Evolutionary conservation across 2,888 invertebrate species (phyloP), one percentile per base, ranked within the genome.

Genomic region (Augiades crinisus): DNA sequence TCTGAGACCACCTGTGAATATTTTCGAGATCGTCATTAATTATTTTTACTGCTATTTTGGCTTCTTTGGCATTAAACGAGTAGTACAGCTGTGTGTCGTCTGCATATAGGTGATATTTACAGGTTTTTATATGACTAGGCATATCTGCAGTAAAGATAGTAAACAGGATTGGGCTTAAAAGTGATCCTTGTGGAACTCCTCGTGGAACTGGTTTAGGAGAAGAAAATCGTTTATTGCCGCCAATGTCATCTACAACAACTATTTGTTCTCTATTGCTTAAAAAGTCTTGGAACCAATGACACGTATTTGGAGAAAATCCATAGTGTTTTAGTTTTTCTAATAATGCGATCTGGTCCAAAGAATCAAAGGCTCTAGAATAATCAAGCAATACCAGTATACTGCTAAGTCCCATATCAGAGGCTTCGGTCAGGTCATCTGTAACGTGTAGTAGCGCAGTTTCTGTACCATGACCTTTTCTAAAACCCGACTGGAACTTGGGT

Each of bases 371-470:
- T 13, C 33, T 13, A 14, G 33, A 33, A 12, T 33, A 33, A 33
- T n/a, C n/a, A n/a, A n/a, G n/a, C n/a, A n/a, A n/a, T n/a, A n/a
- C n/a, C n/a, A n/a, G n/a, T n/a, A n/a, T 14, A 14, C 33, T 33
- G 12, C 33, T 33, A 5, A 6, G 3, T 12, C 33, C 33, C 33
- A 14, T 14, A 19, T 61, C 61, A 0, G 56, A 53, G 3, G 59
- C 61, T 30, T 37, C 46, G 0, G 38, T 40, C 0, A 59, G 14
- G 30, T 59, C 56, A 31, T 61, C 58, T 16, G 57, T 55, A 1
- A 59, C 56, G 13, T 55, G 52, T 0, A 55, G 13, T 5, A 61
- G 19, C 6, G 61, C 56, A 12, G 57, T 51, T 19, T 50, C 54
- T n/a, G n/a, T n/a, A n/a, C n/a, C n/a, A n/a, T n/a, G n/a, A n/a